These are phyloP conservation scores for Microtus californicus DNA, from an alignment of 2,797 vertebrate species.

Conservation along the genomic window DNA sequence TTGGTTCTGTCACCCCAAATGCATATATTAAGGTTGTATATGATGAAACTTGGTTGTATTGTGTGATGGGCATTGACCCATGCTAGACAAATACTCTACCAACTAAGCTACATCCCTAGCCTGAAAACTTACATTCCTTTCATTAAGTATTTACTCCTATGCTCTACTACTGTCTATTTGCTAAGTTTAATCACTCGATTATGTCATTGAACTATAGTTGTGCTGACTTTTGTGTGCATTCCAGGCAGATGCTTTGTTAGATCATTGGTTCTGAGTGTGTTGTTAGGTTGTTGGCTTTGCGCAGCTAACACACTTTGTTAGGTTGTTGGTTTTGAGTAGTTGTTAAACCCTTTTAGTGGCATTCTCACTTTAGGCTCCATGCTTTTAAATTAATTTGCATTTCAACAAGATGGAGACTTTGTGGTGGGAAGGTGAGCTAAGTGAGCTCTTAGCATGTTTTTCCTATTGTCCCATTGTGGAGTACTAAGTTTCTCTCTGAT, in stretches of 20 bases:
- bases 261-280: too few species aligned
- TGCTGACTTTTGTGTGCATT: neutral
- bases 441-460: neutral
- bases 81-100: neutral
- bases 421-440: neutral
- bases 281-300: too few species aligned
- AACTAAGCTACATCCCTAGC: neutral
- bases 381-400: neutral
- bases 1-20: neutral
- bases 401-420: neutral
- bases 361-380: neutral
- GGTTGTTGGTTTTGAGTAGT: neutral
- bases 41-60: neutral
- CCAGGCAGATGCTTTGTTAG: neutral
- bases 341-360: neutral
- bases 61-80: neutral
- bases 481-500: neutral
- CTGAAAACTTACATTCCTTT: neutral
- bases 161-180: neutral
- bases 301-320: neutral
- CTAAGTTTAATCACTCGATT: neutral
- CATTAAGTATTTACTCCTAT: neutral
- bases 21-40: neutral
- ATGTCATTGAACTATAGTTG: neutral
- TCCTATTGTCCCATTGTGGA: neutral